Evolutionary conservation across 1,140 invertebrate genomes (phyloP).

Genomic region (Halictus rubicundus): DNA sequence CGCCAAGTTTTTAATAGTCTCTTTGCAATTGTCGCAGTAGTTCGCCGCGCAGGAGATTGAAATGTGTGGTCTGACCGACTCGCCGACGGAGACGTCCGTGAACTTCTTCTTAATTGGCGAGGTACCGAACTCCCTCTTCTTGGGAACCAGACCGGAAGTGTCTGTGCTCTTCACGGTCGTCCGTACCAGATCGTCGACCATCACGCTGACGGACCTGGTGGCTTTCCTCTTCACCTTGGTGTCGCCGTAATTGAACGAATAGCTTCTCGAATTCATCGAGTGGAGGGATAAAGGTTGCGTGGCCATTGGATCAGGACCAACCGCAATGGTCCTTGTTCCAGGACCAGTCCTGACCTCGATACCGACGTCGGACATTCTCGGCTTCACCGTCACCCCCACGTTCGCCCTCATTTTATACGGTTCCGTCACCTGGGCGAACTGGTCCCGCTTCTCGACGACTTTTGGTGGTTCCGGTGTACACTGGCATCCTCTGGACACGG

Average conservation of each 20-base stretch:
- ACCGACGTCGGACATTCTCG: constrained; percentile 71
- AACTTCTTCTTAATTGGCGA: constrained; percentile 79
- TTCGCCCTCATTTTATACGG: constrained; percentile 71
- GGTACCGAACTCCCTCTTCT: constrained; percentile 76
- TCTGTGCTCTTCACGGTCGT: constrained; percentile 70
- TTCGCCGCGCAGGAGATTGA: constrained; percentile 81
- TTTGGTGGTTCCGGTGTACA: constrained; percentile 17
- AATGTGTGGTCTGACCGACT: constrained; percentile 80
- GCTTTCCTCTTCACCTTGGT: constrained; percentile 62
- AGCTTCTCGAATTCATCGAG: constrained; percentile 73
- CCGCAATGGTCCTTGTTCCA: constrained; percentile 67
- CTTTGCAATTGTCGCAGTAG: constrained; percentile 86
- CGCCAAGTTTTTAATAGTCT: constrained; percentile 80
- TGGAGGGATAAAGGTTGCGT: constrained; percentile 65
- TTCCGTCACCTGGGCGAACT: constrained; percentile 73
- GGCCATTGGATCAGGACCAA: constrained; percentile 69
- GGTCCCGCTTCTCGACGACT: constrained; percentile 64
- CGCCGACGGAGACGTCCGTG: constrained; percentile 81
- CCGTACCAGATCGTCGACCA: constrained; percentile 69
- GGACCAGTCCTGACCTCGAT: constrained; percentile 65
- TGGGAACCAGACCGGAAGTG: constrained; percentile 69
- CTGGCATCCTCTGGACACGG: constrained; percentile 53
- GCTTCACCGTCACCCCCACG: constrained; percentile 76
- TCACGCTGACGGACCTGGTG: constrained; percentile 67
- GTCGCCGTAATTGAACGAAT: constrained; percentile 75